Base-by-base conservation (phyloP, 2,888 invertebrate genomes). In the Agrilus mali region DNA sequence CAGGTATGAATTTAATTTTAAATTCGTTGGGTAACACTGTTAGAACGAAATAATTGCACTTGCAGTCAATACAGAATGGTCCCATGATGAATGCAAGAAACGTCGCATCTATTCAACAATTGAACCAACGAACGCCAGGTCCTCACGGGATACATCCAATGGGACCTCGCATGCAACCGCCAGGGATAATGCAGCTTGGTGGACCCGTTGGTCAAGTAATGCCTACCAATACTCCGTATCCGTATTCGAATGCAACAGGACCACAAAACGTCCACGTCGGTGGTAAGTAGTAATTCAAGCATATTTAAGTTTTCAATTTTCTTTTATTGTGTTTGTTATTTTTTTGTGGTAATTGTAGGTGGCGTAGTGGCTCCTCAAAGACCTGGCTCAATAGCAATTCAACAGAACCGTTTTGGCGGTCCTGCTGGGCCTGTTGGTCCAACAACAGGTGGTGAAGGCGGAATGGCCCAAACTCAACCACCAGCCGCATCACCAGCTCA, bases 401-500 rank as follows among this genome's bases (percentile, higher is more conserved):
- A 55, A 53, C 49, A 56, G 53, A 50, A 54, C 55, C 65, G 50
- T 59, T 66, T 58, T 36, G 55, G 57, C n/a, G 58, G 53, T 36
- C 46, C 55, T 17, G 50, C 52, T 3, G 64, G 63, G 33, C 64
- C 73, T 38, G 70, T 71, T 53, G 76, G 68, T 2, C 58, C 61
- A 4, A 73, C 66, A 53, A 74, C 65, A 52, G 71, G 69, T 40
- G 77, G 74, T 47, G 77, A 74, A 54, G 80, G 78, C 49, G 78
- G 79, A 35, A 78, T 80, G 65, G 80, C 82, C 5, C 82, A 81
- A 60, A 80, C 83, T 17, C 85, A 82, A 57, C 83, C 82, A 15
- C 81, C 86, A 39, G 84, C 84, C 32, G 82, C 84, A 33, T 80
- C 84, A 36, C 82, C 83, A 33, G 82, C 82, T 53, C 84, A 82